Base-by-base conservation (phyloP, 1,140 invertebrate species). In the Popillia japonica region DNA sequence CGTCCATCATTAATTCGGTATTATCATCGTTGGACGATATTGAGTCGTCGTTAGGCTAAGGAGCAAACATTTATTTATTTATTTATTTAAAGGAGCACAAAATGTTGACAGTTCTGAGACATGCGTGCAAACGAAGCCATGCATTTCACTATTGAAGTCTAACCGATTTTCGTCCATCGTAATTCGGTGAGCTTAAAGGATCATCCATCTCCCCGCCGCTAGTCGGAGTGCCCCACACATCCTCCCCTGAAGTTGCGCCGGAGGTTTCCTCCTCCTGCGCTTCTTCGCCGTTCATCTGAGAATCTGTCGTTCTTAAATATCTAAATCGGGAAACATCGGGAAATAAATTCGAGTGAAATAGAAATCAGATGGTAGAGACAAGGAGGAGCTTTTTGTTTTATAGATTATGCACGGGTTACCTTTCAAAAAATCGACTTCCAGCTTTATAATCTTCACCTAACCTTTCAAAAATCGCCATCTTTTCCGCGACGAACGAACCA, bases 201-300 rank as follows among this genome's bases (percentile, higher is more conserved):
- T 95, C 93, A 74, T 94, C 93, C 81, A 94, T 92, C 7, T 94
- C 91, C 17, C 93, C 94, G 2, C 94, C 94, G 78, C 94, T 95
- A 2, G 94, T 95, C 2, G 94, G 94, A 0, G 94, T 96, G 0
- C 94, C 94, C 94, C 94, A 96, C 40, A 94, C 92, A 83, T 96
- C 94, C 84, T 95, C 94, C 0, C 94, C 94, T 2, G 94, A 95
- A 14, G 92, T 93, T 0, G 92, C 94, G 0, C 93, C 94, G 55
- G 94, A 95, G 0, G 91, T 93, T 75, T 92, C 92, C 11, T 91
- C 91, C 77, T 93, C 92, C 61, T 91, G 90, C 78, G 83, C 83
- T 64, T 90, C 85, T 74, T 89, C 86, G 78, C 89, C 84, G 82
- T 86, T 91, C 84, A 82, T 88, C 86, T 76, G 87, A 83, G 42